Percentiles rank a stretch among this genome's conserved stretches.
Evolutionary conservation across 2,113 vertebrate genomes (phyloP).

Genomic region (Eubucco bourcierii): DNA sequence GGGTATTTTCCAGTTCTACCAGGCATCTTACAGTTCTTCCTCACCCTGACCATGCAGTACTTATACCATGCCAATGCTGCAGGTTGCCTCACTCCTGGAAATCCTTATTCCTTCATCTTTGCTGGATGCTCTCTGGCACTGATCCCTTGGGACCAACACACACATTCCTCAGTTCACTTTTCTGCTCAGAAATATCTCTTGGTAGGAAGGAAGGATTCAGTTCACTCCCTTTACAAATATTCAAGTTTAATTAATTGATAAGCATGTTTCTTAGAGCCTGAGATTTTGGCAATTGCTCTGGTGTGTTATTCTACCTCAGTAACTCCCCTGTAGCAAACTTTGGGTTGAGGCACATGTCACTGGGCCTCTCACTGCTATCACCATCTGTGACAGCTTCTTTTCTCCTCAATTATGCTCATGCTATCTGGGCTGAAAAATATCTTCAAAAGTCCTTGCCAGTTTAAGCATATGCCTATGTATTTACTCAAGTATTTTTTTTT

Average conservation of each 20-base stretch:
- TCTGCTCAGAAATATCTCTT: not conserved
- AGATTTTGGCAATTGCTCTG: not conserved
- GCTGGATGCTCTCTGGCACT: not conserved
- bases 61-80: not conserved
- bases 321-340: not conserved
- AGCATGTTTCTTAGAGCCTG: not conserved
- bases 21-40: not conserved
- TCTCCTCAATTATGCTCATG: constrained; percentile 1
- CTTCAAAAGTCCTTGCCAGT: not conserved
- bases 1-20: rapidly evolving
- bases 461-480: constrained; percentile 5
- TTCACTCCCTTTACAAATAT: not conserved
- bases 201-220: rapidly evolving
- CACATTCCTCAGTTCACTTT: not conserved
- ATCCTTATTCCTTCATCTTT: not conserved
- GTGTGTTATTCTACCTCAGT: not conserved
- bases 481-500: constrained; percentile 6
- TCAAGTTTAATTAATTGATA: not conserved
- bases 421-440: not conserved
- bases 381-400: constrained; percentile 25
- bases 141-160: not conserved
- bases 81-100: not conserved
- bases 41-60: not conserved
- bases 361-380: constrained; percentile 26
- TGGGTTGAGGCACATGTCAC: not conserved